phyloP scores from a whole-genome alignment of 2,888 invertebrate genomes.

The Lymantria dispar region DNA sequence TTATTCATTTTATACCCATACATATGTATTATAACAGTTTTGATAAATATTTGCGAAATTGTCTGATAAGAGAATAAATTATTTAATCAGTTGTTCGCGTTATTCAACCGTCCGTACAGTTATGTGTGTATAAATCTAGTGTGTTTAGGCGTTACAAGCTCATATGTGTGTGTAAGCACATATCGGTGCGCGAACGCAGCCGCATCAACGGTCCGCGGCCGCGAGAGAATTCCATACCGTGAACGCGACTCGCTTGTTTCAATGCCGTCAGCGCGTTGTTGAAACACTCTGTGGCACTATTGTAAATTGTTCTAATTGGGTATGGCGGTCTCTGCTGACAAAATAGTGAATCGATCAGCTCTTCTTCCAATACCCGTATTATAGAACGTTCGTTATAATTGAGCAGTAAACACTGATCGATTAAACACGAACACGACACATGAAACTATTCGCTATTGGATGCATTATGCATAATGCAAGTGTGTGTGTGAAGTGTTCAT shows the following conservation, averaged over 20 bases:
- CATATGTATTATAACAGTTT: conserved; percentile 4
- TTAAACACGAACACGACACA: conserved; percentile 52
- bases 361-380: conserved; percentile 57
- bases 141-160: conserved; percentile 29
- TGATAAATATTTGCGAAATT: conserved; percentile 30
- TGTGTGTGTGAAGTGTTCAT: conserved; percentile 76
- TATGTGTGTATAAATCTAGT: conserved; percentile 50
- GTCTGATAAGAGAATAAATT: conserved; percentile 38
- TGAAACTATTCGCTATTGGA: conserved; percentile 50
- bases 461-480: conserved; percentile 68
- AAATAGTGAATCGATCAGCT: conserved; percentile 71
- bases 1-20: neutral
- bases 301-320: conserved; percentile 80
- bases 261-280: conserved; percentile 74
- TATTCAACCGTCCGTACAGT: conserved; percentile 41
- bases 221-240: conserved; percentile 72
- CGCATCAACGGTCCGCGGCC: conserved; percentile 56
- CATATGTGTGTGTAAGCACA: conserved; percentile 53
- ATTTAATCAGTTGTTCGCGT: conserved; percentile 43
- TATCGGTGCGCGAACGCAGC: conserved; percentile 73
- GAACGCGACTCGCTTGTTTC: conserved; percentile 74
- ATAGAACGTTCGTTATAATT: conserved; percentile 53
- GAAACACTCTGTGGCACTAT: conserved; percentile 65
- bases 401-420: conserved; percentile 60
- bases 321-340: conserved; percentile 70